These are phyloP conservation scores for Epinephelus awoara DNA, from an alignment of 2,797 vertebrate genomes.

Conservation along the genomic window DNA sequence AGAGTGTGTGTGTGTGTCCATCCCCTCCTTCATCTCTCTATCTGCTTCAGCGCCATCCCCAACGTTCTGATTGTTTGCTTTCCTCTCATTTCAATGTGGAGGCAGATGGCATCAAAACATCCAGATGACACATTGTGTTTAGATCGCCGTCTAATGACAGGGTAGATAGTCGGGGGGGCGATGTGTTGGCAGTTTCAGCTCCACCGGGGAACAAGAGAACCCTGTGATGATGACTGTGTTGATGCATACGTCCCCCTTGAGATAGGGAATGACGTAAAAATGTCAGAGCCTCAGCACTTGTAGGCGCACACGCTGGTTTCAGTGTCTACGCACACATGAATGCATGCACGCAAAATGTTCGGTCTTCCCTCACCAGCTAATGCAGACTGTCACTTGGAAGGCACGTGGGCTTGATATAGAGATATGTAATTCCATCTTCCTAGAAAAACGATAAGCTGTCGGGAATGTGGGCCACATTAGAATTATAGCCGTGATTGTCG, in stretches of 20 bases:
- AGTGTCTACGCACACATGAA: constrained; percentile 25
- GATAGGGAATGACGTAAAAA: constrained; percentile 54
- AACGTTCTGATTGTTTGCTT: constrained; percentile 54
- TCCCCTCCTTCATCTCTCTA: constrained; percentile 12
- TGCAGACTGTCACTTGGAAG: constrained; percentile 48
- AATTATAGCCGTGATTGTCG: constrained; percentile 83
- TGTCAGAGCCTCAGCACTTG: constrained; percentile 44
- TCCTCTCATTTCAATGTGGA: constrained; percentile 48
- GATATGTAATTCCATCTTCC: constrained; percentile 74
- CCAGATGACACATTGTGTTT: constrained; percentile 70
- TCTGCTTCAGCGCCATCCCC: background rate
- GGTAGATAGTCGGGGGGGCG: constrained; percentile 36
- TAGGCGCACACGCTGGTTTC: constrained; percentile 22
- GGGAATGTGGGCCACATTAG: constrained; percentile 78
- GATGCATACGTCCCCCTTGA: constrained; percentile 53
- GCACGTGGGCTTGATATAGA: constrained; percentile 62
- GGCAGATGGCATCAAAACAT: constrained; percentile 63
- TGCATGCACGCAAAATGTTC: constrained; percentile 12
- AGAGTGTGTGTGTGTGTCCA: background rate
- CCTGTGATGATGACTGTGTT: constrained; percentile 72
- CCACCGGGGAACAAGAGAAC: constrained; percentile 66
- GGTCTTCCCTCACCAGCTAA: constrained; percentile 40
- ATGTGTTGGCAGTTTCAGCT: constrained; percentile 50
- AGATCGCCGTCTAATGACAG: constrained; percentile 66
- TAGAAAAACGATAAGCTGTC: constrained; percentile 78